Evolutionary conservation across 2,113 vertebrate genomes (phyloP), one percentile per base, ranked within the genome.

Genomic region (Amia ocellicauda): DNA sequence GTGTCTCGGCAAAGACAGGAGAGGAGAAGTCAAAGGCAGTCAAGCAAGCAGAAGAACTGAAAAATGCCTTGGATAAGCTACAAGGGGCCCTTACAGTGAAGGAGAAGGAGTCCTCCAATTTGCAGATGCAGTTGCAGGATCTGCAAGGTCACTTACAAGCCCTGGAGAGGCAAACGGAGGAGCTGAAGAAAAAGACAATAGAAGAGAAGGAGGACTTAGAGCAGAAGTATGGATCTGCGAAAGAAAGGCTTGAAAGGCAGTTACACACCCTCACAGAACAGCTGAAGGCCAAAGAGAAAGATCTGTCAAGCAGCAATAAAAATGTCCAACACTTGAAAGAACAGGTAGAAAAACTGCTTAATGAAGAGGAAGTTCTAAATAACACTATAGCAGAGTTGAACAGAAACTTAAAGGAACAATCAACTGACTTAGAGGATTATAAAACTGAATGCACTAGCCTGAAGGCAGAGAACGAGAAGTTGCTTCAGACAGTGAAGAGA

Each of bases 41-140:
- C 16, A 68, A 40, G 4, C 72, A 75, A 36, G 64, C 91, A 66
- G 91, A 92, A 75, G 84, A 72, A 5, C 75, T 88, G 57, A 79
- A 83, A 40, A 71, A 69, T 11, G 87, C 88, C 14, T 69, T 83
- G 0, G 79, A 83, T 31, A 78, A 68, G 0, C 86, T 93, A 69
- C 85, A 83, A 69, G 86, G 90, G 14, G 84, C 85, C 1, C 70
- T 93, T 22, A 80, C 78, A 1, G 47, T 77, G 57, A 92, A 93
- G 80, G 89, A 84, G 64, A 83, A 89, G 66, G 91, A 95, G 71
- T 63, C 84, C 0, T 73, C 83, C 59, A 89, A 92, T 75, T 81
- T 96, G 22, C 85, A 80, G 61, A 83, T 69, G 27, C 91, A 91
- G 78, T 83, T 96, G 28, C 91, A 81, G 63, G 87, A 86, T 62